A percentile compares a stretch with the other conserved stretches of the same genome.
Evolutionary conservation across 2,797 vertebrate genomes (phyloP).

Genomic region (Esox lucius): DNA sequence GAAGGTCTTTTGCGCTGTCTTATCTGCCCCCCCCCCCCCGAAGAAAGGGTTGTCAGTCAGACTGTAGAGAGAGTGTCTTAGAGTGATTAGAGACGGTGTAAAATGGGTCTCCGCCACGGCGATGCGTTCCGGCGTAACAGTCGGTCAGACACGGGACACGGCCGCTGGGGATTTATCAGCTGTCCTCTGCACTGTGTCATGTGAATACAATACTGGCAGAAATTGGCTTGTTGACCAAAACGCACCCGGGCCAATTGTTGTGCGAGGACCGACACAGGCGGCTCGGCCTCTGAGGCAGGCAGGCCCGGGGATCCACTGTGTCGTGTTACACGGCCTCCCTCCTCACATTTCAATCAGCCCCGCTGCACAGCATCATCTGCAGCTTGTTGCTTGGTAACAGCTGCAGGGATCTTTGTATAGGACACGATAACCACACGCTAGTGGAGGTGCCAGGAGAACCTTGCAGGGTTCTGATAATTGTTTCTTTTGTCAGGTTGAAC

Average conservation of each 20-base stretch:
- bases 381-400: conserved; percentile 73
- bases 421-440: conserved; percentile 55
- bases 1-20: neutral
- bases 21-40: neutral
- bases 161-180: conserved; percentile 22
- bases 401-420: conserved; percentile 63
- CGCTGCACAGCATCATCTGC: conserved; percentile 60
- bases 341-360: conserved; percentile 67
- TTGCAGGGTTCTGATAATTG: too few relatives aligned
- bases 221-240: conserved; percentile 45
- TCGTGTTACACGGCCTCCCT: conserved; percentile 48
- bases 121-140: conserved; percentile 49
- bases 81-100: conserved; percentile 4
- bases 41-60: conserved; percentile 14
- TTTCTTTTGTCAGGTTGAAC: too few relatives aligned
- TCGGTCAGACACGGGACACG: conserved; percentile 25
- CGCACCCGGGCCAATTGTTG: conserved; percentile 28
- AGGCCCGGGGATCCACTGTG: conserved; percentile 35
- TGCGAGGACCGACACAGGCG: conserved; percentile 28
- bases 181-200: conserved; percentile 7
- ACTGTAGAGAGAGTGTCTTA: neutral
- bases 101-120: conserved; percentile 52
- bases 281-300: conserved; percentile 11
- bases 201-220: conserved; percentile 32
- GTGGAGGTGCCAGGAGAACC: too few relatives aligned